phyloP scores from a whole-genome alignment of 2,113 vertebrate genomes.

The Sander lucioperca region DNA sequence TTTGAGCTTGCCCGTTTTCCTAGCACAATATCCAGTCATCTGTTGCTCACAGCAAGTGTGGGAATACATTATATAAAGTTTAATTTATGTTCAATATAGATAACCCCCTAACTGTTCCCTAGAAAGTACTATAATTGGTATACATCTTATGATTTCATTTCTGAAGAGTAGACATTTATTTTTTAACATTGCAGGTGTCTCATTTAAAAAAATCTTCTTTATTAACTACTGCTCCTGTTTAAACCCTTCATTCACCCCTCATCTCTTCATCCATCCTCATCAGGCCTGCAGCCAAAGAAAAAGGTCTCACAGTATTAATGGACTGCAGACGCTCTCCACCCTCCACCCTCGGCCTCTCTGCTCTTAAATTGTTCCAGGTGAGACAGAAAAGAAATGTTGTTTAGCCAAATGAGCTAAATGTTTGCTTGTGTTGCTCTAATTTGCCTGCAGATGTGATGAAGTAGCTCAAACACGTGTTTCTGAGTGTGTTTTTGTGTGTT shows the following conservation, averaged over 20 bases:
- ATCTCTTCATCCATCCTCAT: slow-evolving; percentile 26
- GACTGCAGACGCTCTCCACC: slow-evolving; percentile 84
- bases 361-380: slow-evolving; percentile 84
- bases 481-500: slow-evolving; percentile 28
- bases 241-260: neutral
- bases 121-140: neutral
- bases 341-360: slow-evolving; percentile 75
- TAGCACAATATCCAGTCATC: neutral
- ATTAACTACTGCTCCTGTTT: neutral
- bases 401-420: slow-evolving; percentile 36
- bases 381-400: slow-evolving; percentile 27
- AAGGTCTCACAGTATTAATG: slow-evolving; percentile 87
- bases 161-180: neutral
- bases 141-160: neutral
- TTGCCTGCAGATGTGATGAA: slow-evolving; percentile 30
- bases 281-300: slow-evolving; percentile 85
- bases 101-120: neutral
- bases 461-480: slow-evolving; percentile 4
- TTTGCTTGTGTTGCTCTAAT: slow-evolving; percentile 39
- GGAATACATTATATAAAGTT: neutral
- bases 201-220: neutral
- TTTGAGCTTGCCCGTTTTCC: slow-evolving; percentile 7
- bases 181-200: neutral
- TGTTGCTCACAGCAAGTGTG: neutral
- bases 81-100: neutral